Conservation (phyloP, 2,888 invertebrate species). For the Plusia festucae region DNA sequence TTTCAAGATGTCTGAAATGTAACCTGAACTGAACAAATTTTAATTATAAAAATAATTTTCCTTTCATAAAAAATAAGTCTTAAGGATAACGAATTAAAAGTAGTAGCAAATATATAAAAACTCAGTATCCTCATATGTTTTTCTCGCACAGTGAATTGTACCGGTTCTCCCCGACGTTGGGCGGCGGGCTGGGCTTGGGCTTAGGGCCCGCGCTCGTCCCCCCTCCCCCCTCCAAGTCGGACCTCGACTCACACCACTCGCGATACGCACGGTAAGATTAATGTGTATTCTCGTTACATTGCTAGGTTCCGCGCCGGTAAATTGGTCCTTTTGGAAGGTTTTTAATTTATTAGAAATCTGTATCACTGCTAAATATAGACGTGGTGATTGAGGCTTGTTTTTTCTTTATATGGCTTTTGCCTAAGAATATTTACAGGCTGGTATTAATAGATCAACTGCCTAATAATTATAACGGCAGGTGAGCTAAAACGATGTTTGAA, state of each 20-base stretch:
- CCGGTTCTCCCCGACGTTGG: conserved; percentile 97
- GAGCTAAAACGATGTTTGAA: no score
- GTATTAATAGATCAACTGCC: no score
- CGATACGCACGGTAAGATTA: conserved; percentile 90
- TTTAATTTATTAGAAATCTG: no score
- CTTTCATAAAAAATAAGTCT: background rate
- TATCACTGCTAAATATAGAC: no score
- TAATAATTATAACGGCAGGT: no score
- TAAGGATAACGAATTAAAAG: background rate
- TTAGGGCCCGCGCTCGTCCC: conserved; percentile 92
- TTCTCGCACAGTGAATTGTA: conserved; percentile 92
- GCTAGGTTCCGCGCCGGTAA: background rate
- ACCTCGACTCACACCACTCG: conserved; percentile 84
- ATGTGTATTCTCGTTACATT: background rate
- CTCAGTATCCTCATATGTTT: conserved; percentile 17
- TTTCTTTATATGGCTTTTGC: no score
- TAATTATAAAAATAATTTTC: no score
- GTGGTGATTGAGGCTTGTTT: no score
- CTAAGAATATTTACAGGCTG: no score
- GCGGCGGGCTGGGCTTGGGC: conserved; percentile 93
- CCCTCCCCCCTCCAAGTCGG: conserved; percentile 93
- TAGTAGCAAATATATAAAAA: conserved; percentile 35
- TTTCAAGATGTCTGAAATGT: no score
- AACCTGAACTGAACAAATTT: no score
- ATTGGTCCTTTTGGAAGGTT: background rate